Conservation (phyloP, 1,140 invertebrate species). For the Zaprionus ornatus region DNA sequence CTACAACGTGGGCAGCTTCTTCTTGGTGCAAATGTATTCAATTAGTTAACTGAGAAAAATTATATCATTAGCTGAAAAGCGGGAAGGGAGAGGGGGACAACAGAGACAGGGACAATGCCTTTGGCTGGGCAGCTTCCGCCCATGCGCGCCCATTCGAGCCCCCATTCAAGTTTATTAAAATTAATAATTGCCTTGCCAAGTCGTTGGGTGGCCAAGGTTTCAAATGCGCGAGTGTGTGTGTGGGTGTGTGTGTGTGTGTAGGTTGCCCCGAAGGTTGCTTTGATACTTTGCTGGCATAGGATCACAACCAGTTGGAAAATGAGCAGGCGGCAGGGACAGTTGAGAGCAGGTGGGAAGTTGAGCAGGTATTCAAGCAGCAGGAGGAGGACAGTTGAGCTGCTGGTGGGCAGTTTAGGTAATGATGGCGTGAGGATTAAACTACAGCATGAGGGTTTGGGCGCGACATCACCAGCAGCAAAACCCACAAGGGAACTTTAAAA, state of each 20-base stretch:
- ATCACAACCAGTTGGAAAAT: background rate
- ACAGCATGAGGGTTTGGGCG: background rate
- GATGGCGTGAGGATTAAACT: slow-evolving; percentile 18
- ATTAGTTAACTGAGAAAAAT: slow-evolving; percentile 82
- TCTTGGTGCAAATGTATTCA: slow-evolving; percentile 73
- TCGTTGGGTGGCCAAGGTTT: slow-evolving; percentile 37
- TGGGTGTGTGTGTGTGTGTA: slow-evolving; percentile 6
- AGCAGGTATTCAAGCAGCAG: background rate
- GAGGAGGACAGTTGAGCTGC: background rate
- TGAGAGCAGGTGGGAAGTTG: slow-evolving; percentile 10
- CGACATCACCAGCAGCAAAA: background rate
- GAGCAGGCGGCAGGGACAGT: no score
- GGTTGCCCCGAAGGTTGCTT: slow-evolving; percentile 20
- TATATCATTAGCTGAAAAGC: slow-evolving; percentile 72
- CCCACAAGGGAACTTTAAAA: background rate
- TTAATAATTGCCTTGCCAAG: slow-evolving; percentile 71
- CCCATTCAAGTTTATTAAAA: slow-evolving; percentile 73
- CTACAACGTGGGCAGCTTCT: background rate
- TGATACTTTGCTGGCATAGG: slow-evolving; percentile 25
- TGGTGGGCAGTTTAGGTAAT: slow-evolving; percentile 16
- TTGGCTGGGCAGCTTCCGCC: slow-evolving; percentile 16
- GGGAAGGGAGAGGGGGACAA: background rate
- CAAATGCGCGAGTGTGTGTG: background rate
- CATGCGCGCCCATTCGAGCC: background rate
- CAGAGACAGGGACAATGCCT: background rate